These are phyloP conservation scores for Notechis scutatus DNA, from an alignment of 2,113 vertebrate genomes.

Conservation along the genomic window DNA sequence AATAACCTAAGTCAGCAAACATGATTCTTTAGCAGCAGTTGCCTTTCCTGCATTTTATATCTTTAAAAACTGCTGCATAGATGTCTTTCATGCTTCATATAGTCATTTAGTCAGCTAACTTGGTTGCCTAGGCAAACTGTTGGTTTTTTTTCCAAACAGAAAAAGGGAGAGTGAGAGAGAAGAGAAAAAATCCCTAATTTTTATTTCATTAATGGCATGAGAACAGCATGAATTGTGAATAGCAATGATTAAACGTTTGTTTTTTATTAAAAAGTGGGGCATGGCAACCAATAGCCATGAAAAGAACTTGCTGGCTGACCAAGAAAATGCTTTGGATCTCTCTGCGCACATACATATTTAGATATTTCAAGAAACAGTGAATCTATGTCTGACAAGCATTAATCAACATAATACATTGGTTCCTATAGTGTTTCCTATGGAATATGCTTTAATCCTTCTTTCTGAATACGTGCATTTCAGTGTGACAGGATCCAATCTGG, in stretches of 20 bases:
- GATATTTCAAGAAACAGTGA: constrained; percentile 75
- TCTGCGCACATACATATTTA: constrained; percentile 28
- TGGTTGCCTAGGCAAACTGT: constrained; percentile 78
- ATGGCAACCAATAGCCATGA: constrained; percentile 78
- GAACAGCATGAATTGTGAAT: constrained; percentile 56
- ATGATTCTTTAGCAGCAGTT: constrained; percentile 59
- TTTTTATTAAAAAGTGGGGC: constrained; percentile 75
- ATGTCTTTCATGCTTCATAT: constrained; percentile 61
- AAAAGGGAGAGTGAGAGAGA: constrained; percentile 51
- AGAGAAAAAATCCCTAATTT: constrained; percentile 32
- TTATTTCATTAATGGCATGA: constrained; percentile 67
- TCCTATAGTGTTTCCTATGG: constrained; percentile 93
- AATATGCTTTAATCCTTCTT: constrained; percentile 73
- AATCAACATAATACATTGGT: constrained; percentile 79
- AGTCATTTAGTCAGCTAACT: constrained; percentile 65
- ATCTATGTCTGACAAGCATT: constrained; percentile 79
- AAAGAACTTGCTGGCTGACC: constrained; percentile 92
- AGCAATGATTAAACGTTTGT: constrained; percentile 57
- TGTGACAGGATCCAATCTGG: constrained; percentile 22
- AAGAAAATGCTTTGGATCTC: constrained; percentile 75
- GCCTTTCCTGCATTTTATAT: constrained; percentile 63
- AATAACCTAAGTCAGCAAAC: constrained; percentile 62
- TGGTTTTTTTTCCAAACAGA: constrained; percentile 60
- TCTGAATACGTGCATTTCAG: constrained; percentile 70
- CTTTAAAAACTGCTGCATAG: constrained; percentile 66